Conservation (phyloP, 2,888 invertebrate species). For the Lumbricus terrestris region DNA sequence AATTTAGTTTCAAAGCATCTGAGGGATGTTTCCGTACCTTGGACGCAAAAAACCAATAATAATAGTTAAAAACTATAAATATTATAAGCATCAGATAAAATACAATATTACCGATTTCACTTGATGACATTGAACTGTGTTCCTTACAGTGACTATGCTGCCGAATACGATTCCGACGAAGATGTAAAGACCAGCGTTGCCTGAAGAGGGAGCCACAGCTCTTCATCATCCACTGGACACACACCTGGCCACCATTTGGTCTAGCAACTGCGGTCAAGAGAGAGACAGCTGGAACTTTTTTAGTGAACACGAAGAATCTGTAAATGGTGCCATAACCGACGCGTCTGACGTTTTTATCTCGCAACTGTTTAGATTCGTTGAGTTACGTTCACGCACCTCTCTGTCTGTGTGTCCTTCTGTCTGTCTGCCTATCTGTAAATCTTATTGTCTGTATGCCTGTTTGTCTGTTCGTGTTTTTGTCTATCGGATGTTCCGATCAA, state of each 20-base stretch:
- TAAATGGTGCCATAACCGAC: background rate
- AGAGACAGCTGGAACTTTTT: background rate
- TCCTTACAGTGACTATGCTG: background rate
- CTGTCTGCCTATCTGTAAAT: too few species aligned
- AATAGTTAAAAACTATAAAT: too few species aligned
- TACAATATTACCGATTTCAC: too few species aligned
- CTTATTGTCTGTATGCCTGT: background rate
- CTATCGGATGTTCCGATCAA: background rate
- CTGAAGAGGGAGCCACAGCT: background rate
- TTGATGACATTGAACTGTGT: too few species aligned
- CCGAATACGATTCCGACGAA: background rate
- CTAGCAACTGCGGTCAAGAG: background rate
- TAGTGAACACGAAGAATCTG: background rate
- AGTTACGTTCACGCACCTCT: background rate
- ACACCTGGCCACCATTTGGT: background rate
- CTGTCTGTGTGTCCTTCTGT: background rate
- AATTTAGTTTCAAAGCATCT: too few species aligned
- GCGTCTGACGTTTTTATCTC: background rate
- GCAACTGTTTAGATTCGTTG: background rate
- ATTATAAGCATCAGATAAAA: too few species aligned
- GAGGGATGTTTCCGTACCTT: too few species aligned
- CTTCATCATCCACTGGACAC: background rate
- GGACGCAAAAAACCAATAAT: too few species aligned
- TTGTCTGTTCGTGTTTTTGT: background rate
- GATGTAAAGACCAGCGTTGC: background rate